phyloP scores from a whole-genome alignment of 2,888 invertebrate species.

The Stenodera caucasica region DNA sequence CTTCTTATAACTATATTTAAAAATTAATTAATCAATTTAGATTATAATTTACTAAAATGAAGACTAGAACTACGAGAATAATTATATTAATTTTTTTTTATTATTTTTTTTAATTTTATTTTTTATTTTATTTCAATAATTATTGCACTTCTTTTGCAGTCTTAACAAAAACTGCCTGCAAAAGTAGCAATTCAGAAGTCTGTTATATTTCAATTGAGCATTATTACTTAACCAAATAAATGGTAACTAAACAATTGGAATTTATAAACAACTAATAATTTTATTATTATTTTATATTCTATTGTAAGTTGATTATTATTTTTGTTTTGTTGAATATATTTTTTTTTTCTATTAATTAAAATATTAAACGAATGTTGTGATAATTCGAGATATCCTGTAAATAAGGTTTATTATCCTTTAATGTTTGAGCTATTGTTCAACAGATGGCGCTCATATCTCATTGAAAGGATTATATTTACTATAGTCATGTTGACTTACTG shows the following conservation, averaged over 20 bases:
- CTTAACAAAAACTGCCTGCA: conserved; percentile 51
- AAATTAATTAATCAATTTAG: conserved; percentile 10
- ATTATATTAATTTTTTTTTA: conserved; percentile 32
- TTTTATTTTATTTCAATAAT: too few species aligned
- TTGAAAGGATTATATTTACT: background rate
- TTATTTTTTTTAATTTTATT: conserved; percentile 20
- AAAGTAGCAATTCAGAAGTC: conserved; percentile 52
- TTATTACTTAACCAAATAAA: conserved; percentile 35
- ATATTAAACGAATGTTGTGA: background rate
- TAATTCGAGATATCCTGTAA: conserved; percentile 2
- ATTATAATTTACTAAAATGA: conserved; percentile 18
- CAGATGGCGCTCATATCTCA: conserved; percentile 2
- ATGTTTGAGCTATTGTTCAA: background rate
- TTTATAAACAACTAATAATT: conserved; percentile 38
- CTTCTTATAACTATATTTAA: background rate
- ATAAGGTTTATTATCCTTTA: background rate
- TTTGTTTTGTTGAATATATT: too few species aligned
- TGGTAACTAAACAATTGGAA: conserved; percentile 44
- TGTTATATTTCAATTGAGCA: conserved; percentile 50
- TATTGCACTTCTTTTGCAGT: conserved; percentile 55
- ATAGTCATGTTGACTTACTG: conserved; percentile 58
- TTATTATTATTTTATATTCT: conserved; percentile 10
- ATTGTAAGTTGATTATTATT: too few species aligned
- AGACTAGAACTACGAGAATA: conserved; percentile 27
- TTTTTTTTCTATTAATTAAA: too few species aligned